Percentiles rank a stretch among this genome's conserved stretches.
phyloP scores from a whole-genome alignment of 2,888 invertebrate species.

The Pyrocoelia pectoralis region DNA sequence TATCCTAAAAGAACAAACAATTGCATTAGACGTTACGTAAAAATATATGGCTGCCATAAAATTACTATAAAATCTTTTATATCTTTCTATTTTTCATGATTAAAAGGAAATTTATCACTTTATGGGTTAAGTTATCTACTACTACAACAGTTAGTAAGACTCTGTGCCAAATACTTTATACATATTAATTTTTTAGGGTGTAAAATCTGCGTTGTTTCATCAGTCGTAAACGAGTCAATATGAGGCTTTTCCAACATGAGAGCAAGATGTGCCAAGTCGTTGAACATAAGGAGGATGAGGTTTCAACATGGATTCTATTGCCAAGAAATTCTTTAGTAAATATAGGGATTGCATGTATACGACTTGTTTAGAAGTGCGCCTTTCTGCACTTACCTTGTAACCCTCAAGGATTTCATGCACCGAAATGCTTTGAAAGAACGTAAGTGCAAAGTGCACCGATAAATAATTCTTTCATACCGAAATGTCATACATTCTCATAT shows the following conservation, averaged over 20 bases:
- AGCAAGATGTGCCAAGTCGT: not conserved
- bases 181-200: not conserved
- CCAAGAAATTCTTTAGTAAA: not conserved
- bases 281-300: not conserved
- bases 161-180: not conserved
- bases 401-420: too few relatives aligned
- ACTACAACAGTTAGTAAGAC: not conserved
- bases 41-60: not conserved
- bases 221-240: not conserved
- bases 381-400: too few relatives aligned
- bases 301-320: not conserved
- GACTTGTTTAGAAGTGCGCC: too few relatives aligned
- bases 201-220: not conserved
- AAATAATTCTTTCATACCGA: too few relatives aligned
- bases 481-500: too few relatives aligned
- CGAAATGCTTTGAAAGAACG: too few relatives aligned
- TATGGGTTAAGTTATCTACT: not conserved
- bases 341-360: not conserved
- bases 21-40: not conserved
- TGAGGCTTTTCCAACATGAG: not conserved
- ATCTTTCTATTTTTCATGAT: slow-evolving; percentile 6
- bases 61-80: not conserved
- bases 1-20: slow-evolving; percentile 18
- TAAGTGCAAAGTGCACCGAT: too few relatives aligned
- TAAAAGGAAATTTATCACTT: not conserved